phyloP scores from a whole-genome alignment of 2,797 vertebrate species.

The Characodon lateralis region DNA sequence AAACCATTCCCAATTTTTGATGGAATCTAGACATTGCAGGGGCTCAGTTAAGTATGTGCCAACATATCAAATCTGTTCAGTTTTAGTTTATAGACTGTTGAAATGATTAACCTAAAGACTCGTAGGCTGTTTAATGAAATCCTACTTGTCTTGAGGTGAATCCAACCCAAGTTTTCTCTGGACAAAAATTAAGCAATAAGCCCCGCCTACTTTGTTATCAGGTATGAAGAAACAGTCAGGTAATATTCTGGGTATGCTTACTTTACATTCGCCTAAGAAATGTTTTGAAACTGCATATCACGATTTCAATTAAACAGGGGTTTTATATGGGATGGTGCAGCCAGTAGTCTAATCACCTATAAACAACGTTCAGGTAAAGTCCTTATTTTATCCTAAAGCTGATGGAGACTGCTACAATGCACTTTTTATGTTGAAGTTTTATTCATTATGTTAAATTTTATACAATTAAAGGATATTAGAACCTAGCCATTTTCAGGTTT shows the following conservation, averaged over 20 bases:
- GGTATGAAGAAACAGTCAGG: neutral
- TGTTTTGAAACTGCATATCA: neutral
- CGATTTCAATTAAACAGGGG: neutral
- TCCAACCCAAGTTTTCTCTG: neutral
- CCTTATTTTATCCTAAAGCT: too few species aligned
- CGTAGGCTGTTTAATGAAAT: too few species aligned
- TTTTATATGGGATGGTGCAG: neutral
- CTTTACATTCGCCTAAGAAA: neutral
- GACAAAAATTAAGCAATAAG: neutral
- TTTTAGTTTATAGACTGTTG: neutral
- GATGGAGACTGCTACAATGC: neutral
- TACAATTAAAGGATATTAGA: neutral
- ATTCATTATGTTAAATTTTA: neutral
- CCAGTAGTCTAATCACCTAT: neutral
- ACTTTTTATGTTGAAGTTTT: neutral
- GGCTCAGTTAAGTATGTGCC: neutral
- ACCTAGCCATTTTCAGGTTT: neutral
- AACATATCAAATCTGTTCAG: neutral
- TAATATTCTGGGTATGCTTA: neutral
- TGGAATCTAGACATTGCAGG: neutral
- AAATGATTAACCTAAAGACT: neutral
- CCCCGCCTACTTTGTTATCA: neutral
- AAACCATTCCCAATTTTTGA: neutral
- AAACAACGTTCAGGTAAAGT: neutral
- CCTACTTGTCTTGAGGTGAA: too few species aligned